A percentile compares a stretch with the other conserved stretches of the same genome.
Conservation (phyloP, 2,113 vertebrate species). For the Chloropsis cyanopogon region DNA sequence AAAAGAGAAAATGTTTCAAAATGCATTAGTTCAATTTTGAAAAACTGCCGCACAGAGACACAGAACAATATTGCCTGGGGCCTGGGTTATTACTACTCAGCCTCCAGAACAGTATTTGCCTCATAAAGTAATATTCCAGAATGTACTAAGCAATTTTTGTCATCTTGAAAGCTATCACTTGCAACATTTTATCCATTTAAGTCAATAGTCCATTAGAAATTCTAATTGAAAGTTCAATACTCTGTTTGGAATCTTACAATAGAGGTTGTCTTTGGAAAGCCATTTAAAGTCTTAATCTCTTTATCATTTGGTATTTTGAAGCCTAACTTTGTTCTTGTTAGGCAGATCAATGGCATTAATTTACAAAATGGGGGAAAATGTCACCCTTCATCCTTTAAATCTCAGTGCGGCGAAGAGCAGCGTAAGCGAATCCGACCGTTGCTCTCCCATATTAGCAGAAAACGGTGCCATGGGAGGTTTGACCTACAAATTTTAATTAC, state of each 20-base stretch:
- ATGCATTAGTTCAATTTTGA: conserved; percentile 56
- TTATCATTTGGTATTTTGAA: conserved; percentile 97
- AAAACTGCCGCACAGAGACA: conserved; percentile 47
- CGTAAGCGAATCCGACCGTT: conserved; percentile 79
- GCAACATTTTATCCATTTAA: conserved; percentile 93
- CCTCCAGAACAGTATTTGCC: conserved; percentile 58
- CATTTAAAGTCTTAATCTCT: conserved; percentile 97
- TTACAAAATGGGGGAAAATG: conserved; percentile 96
- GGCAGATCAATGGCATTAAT: conserved; percentile 96
- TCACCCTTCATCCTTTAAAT: conserved; percentile 96
- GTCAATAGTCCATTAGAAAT: conserved; percentile 97
- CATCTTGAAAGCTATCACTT: conserved; percentile 83
- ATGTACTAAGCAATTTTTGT: conserved; percentile 78
- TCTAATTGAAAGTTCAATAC: conserved; percentile 97
- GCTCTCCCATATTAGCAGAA: conserved; percentile 83
- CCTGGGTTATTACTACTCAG: conserved; percentile 53
- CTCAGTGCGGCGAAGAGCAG: conserved; percentile 77
- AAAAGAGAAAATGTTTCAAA: conserved; percentile 63
- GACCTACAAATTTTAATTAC: conserved; percentile 99
- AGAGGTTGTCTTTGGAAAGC: conserved; percentile 91
- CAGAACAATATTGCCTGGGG: conserved; percentile 48
- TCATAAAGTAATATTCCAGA: conserved; percentile 77
- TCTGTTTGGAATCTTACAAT: conserved; percentile 83
- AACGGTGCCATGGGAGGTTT: conserved; percentile 88
- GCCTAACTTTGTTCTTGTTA: conserved; percentile 97